Evolutionary conservation across 2,797 vertebrate genomes (phyloP), one percentile per base, ranked within the genome.

Genomic region (Apogon talboti): DNA sequence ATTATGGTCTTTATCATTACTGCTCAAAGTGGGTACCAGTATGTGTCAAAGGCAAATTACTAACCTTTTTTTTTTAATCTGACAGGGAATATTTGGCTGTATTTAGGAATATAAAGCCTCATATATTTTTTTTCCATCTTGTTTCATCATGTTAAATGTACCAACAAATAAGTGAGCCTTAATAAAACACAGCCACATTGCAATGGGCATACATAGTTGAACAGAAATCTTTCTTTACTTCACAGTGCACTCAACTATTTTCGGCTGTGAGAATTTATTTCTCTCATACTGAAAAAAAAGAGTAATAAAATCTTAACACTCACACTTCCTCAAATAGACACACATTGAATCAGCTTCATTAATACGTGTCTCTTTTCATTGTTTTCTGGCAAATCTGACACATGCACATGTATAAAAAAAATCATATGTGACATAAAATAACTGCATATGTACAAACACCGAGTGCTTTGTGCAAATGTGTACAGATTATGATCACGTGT

Each of bases 381-480:
- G 62, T 89, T 92, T 87, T 87, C 79, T 82, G 75, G 82, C 78
- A 87, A 93, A 90, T 92, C 87, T 82, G 90, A 88, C 90, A 93
- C 88, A 92, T 92, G 91, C 91, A 92, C 91, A 89, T 87, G 76
- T 87, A 89, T 83, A 91, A 92, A 91, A 89, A 76, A 85, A 89
- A 82, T 83, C 65, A 89, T 88, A 89, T 71, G 86, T 92, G 85
- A 89, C 74, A 90, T 81, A 89, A 86, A 88, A 83, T 87, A 91
- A 89, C 67, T 88, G 87, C 82, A 90, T 91, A 90, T 91, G 87
- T 93, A 94, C 90, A 93, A 92, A 94, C 88, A 93, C 87, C 82
- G 88, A 92, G 92, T 90, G 87, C 86, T 91, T 90, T 94, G 92
- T 94, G 93, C 93, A 94, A 93, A 92, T 92, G 92, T 92, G 90